Conservation (phyloP, 2,888 invertebrate genomes). For the Cryptus armator region DNA sequence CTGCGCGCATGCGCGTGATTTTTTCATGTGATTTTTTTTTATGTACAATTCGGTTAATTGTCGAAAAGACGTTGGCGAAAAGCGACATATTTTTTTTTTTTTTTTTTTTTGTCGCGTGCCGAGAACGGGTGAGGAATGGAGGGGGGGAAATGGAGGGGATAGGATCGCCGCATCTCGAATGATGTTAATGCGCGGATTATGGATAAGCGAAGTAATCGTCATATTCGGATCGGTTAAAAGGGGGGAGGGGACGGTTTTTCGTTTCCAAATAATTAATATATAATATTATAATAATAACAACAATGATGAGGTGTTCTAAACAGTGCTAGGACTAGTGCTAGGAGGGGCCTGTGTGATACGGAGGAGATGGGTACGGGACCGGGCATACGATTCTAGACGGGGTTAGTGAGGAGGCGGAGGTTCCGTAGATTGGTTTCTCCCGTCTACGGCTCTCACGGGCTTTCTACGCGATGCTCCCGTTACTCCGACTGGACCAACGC, state of each 20-base stretch:
- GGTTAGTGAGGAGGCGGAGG: constrained; percentile 86
- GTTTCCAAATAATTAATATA: constrained; percentile 81
- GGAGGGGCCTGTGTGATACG: constrained; percentile 68
- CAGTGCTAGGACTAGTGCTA: constrained; percentile 85
- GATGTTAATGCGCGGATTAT: constrained; percentile 29
- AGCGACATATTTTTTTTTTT: constrained; percentile 48
- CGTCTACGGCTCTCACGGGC: constrained; percentile 85
- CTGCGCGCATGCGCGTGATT: constrained; percentile 35
- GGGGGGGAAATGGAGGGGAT: not conserved
- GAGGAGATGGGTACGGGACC: constrained; percentile 73
- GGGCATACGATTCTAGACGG: constrained; percentile 70
- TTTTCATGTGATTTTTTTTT: constrained; percentile 61
- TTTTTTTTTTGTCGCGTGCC: constrained; percentile 7
- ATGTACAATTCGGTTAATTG: constrained; percentile 66
- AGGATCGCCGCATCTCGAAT: constrained; percentile 14
- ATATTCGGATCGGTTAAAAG: constrained; percentile 53
- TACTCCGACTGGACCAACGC: constrained; percentile 83
- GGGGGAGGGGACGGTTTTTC: constrained; percentile 14
- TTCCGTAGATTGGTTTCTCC: constrained; percentile 85
- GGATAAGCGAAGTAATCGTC: constrained; percentile 39
- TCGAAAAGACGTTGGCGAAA: constrained; percentile 46
- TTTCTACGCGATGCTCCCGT: constrained; percentile 85
- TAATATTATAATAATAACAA: constrained; percentile 83
- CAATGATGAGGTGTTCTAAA: constrained; percentile 85
- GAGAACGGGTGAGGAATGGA: not conserved